These are phyloP conservation scores for Latheticus oryzae DNA, from an alignment of 2,888 invertebrate species.

Conservation along the genomic window DNA sequence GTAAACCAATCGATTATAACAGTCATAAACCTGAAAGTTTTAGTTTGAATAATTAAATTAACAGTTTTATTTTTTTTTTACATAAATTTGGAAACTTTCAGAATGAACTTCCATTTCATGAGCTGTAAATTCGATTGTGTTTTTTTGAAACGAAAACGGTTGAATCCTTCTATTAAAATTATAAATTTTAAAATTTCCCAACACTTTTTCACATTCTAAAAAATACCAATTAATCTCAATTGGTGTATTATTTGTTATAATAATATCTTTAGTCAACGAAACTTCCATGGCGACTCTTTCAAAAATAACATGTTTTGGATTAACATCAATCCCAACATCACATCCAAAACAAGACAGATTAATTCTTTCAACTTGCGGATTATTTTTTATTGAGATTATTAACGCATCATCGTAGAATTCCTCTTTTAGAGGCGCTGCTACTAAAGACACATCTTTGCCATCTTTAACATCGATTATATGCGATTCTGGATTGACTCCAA, in stretches of 20 bases:
- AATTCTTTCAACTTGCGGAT: constrained; percentile 70
- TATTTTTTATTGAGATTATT: constrained; percentile 67
- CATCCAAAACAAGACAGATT: constrained; percentile 68
- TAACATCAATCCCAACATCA: constrained; percentile 66
- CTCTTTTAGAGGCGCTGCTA: constrained; percentile 56
- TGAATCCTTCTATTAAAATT: constrained; percentile 65
- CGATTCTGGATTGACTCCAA: constrained; percentile 63
- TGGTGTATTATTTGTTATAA: constrained; percentile 70
- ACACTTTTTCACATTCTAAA: constrained; percentile 61
- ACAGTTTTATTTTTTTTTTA: constrained; percentile 3
- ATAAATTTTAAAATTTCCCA: constrained; percentile 65
- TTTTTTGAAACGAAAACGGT: constrained; percentile 66
- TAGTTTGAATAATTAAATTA: neutral
- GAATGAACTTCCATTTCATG: constrained; percentile 50
- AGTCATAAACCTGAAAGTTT: constrained; percentile 66
- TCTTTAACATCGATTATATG: constrained; percentile 53
- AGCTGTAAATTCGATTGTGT: constrained; percentile 68
- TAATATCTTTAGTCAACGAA: constrained; percentile 67
- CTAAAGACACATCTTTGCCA: constrained; percentile 54
- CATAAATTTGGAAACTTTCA: constrained; percentile 18
- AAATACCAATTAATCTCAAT: constrained; percentile 68
- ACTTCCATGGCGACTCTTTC: constrained; percentile 69
- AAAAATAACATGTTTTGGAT: constrained; percentile 65
- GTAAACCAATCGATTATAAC: constrained; percentile 63
- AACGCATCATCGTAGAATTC: constrained; percentile 59